phyloP scores from a whole-genome alignment of 1,140 invertebrate genomes.

The Andrena cerasifolii region DNA sequence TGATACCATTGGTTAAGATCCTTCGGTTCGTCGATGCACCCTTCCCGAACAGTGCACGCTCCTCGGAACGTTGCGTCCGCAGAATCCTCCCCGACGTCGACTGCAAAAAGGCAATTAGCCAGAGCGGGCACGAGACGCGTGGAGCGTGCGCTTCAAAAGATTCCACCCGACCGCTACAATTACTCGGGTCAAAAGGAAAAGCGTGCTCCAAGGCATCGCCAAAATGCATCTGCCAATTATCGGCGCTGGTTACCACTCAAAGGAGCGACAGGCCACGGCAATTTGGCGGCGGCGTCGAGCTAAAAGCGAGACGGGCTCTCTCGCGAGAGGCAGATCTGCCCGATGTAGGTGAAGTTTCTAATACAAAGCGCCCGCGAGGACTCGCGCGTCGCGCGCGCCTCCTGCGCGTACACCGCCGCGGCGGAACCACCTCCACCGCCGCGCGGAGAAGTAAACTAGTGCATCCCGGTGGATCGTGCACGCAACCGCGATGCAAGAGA shows the following conservation, averaged over 20 bases:
- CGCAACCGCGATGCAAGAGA: slow-evolving; percentile 78
- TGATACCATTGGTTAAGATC: neutral
- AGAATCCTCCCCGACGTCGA: no score
- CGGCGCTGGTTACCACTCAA: neutral
- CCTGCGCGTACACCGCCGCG: neutral
- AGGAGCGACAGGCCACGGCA: slow-evolving; percentile 53
- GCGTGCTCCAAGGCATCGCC: no score
- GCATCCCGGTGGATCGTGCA: slow-evolving; percentile 73
- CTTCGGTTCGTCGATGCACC: neutral
- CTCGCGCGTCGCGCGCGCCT: slow-evolving; percentile 21
- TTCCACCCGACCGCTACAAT: no score
- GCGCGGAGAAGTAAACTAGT: slow-evolving; percentile 78
- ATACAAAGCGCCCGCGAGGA: slow-evolving; percentile 59
- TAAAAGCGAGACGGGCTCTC: slow-evolving; percentile 55
- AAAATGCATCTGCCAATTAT: no score
- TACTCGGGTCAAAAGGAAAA: no score
- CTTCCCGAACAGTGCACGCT: no score
- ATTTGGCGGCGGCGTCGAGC: slow-evolving; percentile 47
- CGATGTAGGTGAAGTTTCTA: slow-evolving; percentile 79
- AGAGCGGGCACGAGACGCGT: no score
- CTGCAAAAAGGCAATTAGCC: no score
- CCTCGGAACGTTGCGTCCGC: no score
- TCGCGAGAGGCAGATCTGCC: slow-evolving; percentile 59
- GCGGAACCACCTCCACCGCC: slow-evolving; percentile 37
- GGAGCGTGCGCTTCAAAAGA: no score